A percentile compares a stretch with the other conserved stretches of the same genome.
These are phyloP conservation scores for Gallinago media DNA, from an alignment of 2,113 vertebrate species.

Conservation along the genomic window DNA sequence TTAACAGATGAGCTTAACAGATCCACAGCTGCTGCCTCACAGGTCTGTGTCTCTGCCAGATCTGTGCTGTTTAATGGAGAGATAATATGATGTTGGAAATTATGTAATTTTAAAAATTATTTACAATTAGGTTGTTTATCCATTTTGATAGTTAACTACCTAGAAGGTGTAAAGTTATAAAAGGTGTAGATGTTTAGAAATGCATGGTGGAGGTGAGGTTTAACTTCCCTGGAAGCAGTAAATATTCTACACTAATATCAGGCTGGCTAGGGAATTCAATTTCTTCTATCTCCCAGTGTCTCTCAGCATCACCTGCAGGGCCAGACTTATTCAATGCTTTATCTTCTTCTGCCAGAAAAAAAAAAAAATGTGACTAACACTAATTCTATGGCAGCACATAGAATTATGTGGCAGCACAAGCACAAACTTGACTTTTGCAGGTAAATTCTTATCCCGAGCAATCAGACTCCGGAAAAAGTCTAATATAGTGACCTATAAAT, in stretches of 20 bases:
- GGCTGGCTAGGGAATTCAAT: neutral
- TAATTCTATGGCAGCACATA: neutral
- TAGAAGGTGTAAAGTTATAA: neutral
- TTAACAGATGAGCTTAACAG: neutral
- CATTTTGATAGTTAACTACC: slow-evolving; percentile 19
- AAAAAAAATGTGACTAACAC: neutral
- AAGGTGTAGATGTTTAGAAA: neutral
- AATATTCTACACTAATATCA: neutral
- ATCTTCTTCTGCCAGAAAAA: neutral
- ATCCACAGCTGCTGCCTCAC: neutral
- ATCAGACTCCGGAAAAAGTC: neutral
- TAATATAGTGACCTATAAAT: neutral
- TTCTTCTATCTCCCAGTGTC: neutral
- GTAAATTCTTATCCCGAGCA: neutral
- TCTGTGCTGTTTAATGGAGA: slow-evolving; percentile 40
- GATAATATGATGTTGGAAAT: neutral
- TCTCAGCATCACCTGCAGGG: neutral
- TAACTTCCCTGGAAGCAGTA: neutral
- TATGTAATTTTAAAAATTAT: neutral
- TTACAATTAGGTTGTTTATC: slow-evolving; percentile 30
- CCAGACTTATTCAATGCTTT: neutral
- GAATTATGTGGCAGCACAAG: neutral
- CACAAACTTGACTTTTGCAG: neutral
- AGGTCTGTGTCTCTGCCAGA: slow-evolving; percentile 17
- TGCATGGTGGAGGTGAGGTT: neutral